Conservation (phyloP, 2,797 vertebrate genomes). For the Cheirogaleus major region DNA sequence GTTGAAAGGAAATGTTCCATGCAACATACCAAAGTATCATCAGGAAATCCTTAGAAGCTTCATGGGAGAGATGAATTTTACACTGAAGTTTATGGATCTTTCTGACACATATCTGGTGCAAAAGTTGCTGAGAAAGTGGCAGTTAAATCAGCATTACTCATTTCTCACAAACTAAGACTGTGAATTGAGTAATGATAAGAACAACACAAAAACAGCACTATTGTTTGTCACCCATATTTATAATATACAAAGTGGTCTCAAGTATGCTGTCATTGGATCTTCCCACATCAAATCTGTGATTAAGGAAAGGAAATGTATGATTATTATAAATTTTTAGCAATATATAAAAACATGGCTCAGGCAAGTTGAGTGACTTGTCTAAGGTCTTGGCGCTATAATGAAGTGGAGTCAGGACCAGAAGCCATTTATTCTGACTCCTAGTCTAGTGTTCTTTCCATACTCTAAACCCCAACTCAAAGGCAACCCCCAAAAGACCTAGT, state of each 20-base stretch:
- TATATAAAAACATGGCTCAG: not conserved
- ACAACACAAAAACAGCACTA: not conserved
- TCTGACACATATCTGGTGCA: not conserved
- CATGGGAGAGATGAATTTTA: slow-evolving; percentile 3
- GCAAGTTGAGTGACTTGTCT: not conserved
- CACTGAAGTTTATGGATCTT: not conserved
- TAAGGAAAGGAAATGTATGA: not conserved
- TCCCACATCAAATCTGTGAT: not conserved
- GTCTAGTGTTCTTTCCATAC: not conserved
- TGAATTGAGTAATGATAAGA: not conserved
- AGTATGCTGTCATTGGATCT: not conserved
- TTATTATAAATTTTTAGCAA: not conserved
- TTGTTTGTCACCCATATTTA: not conserved
- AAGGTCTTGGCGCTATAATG: not conserved
- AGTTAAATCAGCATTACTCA: slow-evolving; percentile 10
- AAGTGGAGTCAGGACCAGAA: not conserved
- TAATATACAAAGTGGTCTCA: not conserved
- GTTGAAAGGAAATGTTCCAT: not conserved
- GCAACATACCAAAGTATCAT: not conserved
- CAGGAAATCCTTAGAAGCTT: slow-evolving; percentile 23
- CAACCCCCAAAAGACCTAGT: not conserved
- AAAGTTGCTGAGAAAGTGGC: not conserved
- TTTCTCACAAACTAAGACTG: not conserved
- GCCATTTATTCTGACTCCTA: not conserved
- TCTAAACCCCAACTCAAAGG: not conserved